A percentile compares a stretch with the other conserved stretches of the same genome.
phyloP scores from a whole-genome alignment of 1,140 invertebrate genomes.

The Whitmania pigra region DNA sequence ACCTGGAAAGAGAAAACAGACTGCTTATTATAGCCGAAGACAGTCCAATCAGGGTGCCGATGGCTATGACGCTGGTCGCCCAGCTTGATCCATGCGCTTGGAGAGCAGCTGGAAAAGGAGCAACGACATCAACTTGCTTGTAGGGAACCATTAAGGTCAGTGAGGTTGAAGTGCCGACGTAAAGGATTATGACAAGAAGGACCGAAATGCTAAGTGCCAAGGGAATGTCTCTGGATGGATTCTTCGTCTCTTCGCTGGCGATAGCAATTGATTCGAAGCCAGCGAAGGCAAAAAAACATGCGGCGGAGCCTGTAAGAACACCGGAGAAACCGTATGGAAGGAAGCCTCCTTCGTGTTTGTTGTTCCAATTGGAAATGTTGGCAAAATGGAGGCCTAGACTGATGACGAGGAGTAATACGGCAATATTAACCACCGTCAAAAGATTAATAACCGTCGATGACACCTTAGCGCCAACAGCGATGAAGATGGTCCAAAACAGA shows the following conservation, averaged over 20 bases:
- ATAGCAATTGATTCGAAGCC: conserved; percentile 59
- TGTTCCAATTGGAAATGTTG: conserved; percentile 25
- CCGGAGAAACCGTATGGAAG: conserved; percentile 27
- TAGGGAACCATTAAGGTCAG: conserved; percentile 74
- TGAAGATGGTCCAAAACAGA: conserved; percentile 32
- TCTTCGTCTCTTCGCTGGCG: conserved; percentile 69
- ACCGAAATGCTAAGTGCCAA: conserved; percentile 66
- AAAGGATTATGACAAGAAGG: conserved; percentile 61
- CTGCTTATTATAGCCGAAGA: conserved; percentile 51
- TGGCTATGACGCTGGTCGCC: conserved; percentile 20
- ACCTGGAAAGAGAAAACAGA: conserved; percentile 21
- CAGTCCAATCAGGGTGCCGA: conserved; percentile 45
- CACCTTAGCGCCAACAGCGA: conserved; percentile 64
- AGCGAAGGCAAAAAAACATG: conserved; percentile 31
- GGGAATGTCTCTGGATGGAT: conserved; percentile 63
- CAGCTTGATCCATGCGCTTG: conserved; percentile 4
- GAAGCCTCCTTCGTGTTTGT: conserved; percentile 26
- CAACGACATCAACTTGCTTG: conserved; percentile 19
- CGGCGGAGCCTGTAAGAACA: conserved; percentile 27
- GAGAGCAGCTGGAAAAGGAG: conserved; percentile 27
- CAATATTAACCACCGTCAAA: conserved; percentile 53
- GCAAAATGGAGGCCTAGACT: conserved; percentile 32
- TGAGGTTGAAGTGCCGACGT: conserved; percentile 65
- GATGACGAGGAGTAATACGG: conserved; percentile 47
- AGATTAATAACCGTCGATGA: conserved; percentile 59